Base-by-base conservation (phyloP, 2,113 vertebrate species). In the Lepus americanus region DNA sequence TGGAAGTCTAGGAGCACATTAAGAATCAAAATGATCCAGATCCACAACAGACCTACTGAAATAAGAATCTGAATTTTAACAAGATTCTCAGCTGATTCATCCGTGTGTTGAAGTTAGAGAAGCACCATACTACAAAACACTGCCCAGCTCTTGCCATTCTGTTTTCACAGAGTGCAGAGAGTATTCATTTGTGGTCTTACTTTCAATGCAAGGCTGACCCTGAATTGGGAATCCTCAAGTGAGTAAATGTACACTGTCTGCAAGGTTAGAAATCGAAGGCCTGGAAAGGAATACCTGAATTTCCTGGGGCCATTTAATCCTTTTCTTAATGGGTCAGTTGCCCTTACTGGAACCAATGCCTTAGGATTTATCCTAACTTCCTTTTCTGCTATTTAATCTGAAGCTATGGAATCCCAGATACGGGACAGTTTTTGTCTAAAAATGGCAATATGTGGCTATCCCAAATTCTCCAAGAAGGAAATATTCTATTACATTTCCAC, bases 51-150 rank as follows among this genome's bases (percentile, higher is more conserved):
- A 39, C 25, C 31, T 20, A 55, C 23, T 55, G 33, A 96, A 59
- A 29, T 51, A 27, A 29, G 51, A 70, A 87, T 64, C 61, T 81
- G 11, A 16, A 82, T 16, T 92, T 73, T 59, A 87, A 64, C 9
- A 74, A 51, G 73, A 63, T 64, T 25, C 17, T 19, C 13, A n/a
- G 22, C 23, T 31, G 80, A 27, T 4, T n/a, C 16, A 9, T 11
- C 22, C 51, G 9, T 9, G 3, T 31, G 25, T 2, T 72, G 23
- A 76, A 76, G 27, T 44, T 59, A 33, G 13, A 85, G 36, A 20
- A 66, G 12, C 29, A 16, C 7, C 3, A 23, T 0, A 1, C 1
- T 20, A 3, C 0, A 63, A 4, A 31, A 31, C 2, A 64, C 25
- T 25, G 9, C 2, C 13, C n/a, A 11, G 1, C 4, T 53, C 36